These are phyloP conservation scores for Thamnophis sirtalis DNA, from an alignment of 2,113 vertebrate species.

Conservation along the genomic window DNA sequence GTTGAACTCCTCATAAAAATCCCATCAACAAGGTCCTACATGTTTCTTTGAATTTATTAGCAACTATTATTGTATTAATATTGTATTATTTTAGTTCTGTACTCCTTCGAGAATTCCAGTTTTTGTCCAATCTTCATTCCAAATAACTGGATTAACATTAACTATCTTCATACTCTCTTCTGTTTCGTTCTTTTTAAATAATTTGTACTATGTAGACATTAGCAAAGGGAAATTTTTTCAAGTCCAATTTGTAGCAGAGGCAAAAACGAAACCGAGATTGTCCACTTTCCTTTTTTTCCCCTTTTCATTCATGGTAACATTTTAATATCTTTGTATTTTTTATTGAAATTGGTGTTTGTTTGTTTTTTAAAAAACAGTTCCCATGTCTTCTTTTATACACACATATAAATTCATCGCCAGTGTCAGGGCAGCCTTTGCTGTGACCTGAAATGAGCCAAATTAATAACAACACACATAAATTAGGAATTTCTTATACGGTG, in stretches of 20 bases:
- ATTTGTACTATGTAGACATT: constrained; percentile 25
- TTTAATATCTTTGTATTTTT: constrained; percentile 23
- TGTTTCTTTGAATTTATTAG: not conserved
- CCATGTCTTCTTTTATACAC: not conserved
- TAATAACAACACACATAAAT: constrained; percentile 43
- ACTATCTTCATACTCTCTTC: constrained; percentile 33
- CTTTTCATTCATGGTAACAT: constrained; percentile 46
- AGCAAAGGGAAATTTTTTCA: not conserved
- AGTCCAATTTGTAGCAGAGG: constrained; percentile 23
- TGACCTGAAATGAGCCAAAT: constrained; percentile 40
- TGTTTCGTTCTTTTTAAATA: constrained; percentile 15
- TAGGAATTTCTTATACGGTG: constrained; percentile 16
- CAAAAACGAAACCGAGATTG: constrained; percentile 28
- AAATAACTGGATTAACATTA: constrained; percentile 23
- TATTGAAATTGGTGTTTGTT: constrained; percentile 25
- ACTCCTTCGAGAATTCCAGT: not conserved
- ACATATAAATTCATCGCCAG: not conserved
- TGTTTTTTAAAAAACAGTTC: constrained; percentile 29
- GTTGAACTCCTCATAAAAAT: not conserved
- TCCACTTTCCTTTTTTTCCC: constrained; percentile 28
- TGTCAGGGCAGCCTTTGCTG: constrained; percentile 39
- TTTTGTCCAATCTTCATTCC: constrained; percentile 13
- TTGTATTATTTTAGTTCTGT: not conserved
- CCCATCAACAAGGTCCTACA: not conserved
- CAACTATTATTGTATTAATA: not conserved